Evolutionary conservation across 2,113 vertebrate species (phyloP).

Genomic region (Euleptes europaea): DNA sequence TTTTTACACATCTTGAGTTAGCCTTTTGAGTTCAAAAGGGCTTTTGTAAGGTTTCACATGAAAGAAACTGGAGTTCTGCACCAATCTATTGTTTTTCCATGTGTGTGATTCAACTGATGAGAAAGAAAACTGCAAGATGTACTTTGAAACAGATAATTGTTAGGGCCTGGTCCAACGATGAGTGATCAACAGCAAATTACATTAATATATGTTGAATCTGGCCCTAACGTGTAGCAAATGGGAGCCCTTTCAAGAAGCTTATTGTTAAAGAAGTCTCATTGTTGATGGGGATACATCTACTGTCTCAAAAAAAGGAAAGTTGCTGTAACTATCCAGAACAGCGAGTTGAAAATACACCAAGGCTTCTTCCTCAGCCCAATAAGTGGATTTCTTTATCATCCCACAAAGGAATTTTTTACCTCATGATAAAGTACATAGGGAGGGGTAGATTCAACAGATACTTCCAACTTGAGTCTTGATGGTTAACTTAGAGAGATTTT

Average conservation of each 20-base stretch:
- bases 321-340: not conserved
- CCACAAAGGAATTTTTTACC: not conserved
- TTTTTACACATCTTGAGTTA: conserved; percentile 39
- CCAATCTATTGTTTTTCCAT: not conserved
- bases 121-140: conserved; percentile 28
- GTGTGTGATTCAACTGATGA: not conserved
- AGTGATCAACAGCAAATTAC: not conserved
- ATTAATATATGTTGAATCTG: not conserved
- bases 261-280: not conserved
- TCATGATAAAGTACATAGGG: not conserved
- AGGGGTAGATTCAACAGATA: not conserved
- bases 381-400: not conserved
- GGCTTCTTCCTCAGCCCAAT: not conserved
- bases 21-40: conserved; percentile 39
- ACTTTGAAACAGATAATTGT: conserved; percentile 24
- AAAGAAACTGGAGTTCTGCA: not conserved
- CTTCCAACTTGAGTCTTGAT: not conserved
- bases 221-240: not conserved
- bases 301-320: conserved; percentile 5
- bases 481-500: not conserved
- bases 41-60: conserved; percentile 42
- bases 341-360: not conserved
- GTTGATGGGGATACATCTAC: not conserved
- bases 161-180: not conserved
- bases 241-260: not conserved